Evolutionary conservation across 2,113 vertebrate genomes (phyloP), one percentile per base, ranked within the genome.

Genomic region (Sander vitreus): DNA sequence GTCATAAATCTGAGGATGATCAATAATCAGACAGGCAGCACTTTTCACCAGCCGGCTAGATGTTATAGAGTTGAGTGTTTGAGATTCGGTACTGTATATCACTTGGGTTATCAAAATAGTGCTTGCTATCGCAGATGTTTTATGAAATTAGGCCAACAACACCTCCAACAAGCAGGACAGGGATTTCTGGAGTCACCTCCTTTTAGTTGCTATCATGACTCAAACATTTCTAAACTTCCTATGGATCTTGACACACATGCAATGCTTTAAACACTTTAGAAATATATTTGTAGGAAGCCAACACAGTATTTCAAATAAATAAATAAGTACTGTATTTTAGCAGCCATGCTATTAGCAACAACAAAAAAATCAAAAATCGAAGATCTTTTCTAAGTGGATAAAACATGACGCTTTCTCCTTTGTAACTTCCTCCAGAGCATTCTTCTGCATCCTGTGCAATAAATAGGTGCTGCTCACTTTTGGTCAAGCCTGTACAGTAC

Each of bases 1-100:
- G 64, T 10, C 45, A 53, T 89, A 81, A 87, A 87, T 82, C 73
- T 75, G 55, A 53, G 59, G 19, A 21, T 59, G 33, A 70, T 63
- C 65, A 80, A 21, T 59, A 43, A 70, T 63, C 65, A 80, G 64
- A 78, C 65, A 78, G 79, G 18, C 76, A 64, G 63, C 63, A 36
- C 47, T 58, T 76, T 65, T 64, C 67, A 64, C 33, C 78, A n/a
- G 48, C 14, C 63, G 21, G 58, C 47, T 59, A 1, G 9, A 45
- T 69, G 65, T 70, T 57, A 39, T 74, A 72, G 63, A 64, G 51
- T 70, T 9, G 27, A 75, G 57, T 59, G 63, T 73, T 50, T 54
- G 54, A 59, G 57, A 73, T 36, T 23, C 54, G 14, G 10, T 48
- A 21, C 39, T 53, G 48, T 63, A 16, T 66, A 75, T 84, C 62